A percentile compares a stretch with the other conserved stretches of the same genome.
phyloP scores from a whole-genome alignment of 2,888 invertebrate species.

The Pemphredon lugubris region DNA sequence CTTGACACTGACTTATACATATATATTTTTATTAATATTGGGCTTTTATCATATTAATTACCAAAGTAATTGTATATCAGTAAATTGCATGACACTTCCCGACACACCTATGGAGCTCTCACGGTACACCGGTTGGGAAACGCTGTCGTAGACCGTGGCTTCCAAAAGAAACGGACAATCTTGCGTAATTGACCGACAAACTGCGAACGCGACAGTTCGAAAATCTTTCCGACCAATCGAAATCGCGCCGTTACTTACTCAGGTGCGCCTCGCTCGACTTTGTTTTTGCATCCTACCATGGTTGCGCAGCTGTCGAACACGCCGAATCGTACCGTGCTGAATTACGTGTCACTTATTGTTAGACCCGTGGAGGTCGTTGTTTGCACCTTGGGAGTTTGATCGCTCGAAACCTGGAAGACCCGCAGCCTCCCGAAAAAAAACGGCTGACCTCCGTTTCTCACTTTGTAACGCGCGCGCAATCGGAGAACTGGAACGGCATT shows the following conservation, averaged over 20 bases:
- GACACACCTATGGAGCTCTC: too few relatives aligned
- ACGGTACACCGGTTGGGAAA: too few relatives aligned
- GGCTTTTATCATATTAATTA: too few relatives aligned
- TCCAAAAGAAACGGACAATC: too few relatives aligned
- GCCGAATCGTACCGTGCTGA: slow-evolving; percentile 12
- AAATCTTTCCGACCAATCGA: slow-evolving; percentile 2
- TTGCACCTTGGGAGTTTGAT: slow-evolving; percentile 11
- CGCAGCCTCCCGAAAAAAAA: slow-evolving; percentile 7
- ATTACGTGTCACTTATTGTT: slow-evolving; percentile 45
- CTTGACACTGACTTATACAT: too few relatives aligned
- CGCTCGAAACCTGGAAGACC: slow-evolving; percentile 11
- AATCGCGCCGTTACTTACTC: slow-evolving; percentile 36
- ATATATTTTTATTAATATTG: too few relatives aligned
- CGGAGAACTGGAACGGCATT: slow-evolving; percentile 16
- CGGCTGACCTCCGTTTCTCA: slow-evolving; percentile 17
- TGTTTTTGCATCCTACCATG: slow-evolving; percentile 28
- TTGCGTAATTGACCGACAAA: too few relatives aligned
- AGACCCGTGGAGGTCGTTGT: slow-evolving; percentile 48
- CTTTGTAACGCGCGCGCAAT: not conserved
- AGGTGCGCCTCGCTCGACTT: slow-evolving; percentile 35
- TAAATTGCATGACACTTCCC: too few relatives aligned
- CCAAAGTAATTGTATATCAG: too few relatives aligned
- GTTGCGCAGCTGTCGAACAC: slow-evolving; percentile 36
- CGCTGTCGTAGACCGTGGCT: too few relatives aligned
- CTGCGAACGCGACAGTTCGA: not conserved